Percentiles rank a stretch among this genome's conserved stretches.
phyloP scores from a whole-genome alignment of 1,140 invertebrate genomes.

The Hypothenemus hampei region DNA sequence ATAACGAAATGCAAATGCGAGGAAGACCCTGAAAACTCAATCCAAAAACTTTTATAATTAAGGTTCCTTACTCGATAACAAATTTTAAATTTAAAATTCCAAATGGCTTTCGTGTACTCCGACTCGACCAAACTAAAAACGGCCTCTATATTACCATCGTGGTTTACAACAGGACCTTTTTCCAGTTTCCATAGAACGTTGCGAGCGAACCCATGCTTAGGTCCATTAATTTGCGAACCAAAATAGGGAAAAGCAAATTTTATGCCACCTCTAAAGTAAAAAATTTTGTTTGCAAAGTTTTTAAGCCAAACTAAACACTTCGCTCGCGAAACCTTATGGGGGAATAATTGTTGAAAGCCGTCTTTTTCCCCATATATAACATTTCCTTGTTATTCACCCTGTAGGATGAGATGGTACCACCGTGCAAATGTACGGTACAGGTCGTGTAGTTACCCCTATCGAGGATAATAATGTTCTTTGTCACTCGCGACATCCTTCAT shows the following conservation, averaged over 20 bases:
- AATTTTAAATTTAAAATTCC: slow-evolving; percentile 29
- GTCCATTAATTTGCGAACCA: slow-evolving; percentile 26
- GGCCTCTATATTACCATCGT: slow-evolving; percentile 22
- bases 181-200: slow-evolving; percentile 29
- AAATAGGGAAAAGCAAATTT: slow-evolving; percentile 28
- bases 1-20: too few relatives aligned
- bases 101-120: slow-evolving; percentile 28
- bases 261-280: slow-evolving; percentile 29
- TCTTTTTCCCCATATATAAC: slow-evolving; percentile 28
- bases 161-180: slow-evolving; percentile 5
- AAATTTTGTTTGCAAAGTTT: background rate
- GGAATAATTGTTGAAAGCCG: slow-evolving; percentile 11
- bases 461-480: slow-evolving; percentile 20
- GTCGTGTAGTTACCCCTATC: slow-evolving; percentile 32
- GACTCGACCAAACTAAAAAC: slow-evolving; percentile 13
- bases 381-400: slow-evolving; percentile 33
- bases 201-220: slow-evolving; percentile 30
- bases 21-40: too few relatives aligned
- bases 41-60: background rate
- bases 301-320: background rate
- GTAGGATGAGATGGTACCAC: slow-evolving; percentile 34
- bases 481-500: slow-evolving; percentile 13
- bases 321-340: slow-evolving; percentile 14
- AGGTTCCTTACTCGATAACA: slow-evolving; percentile 12
- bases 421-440: slow-evolving; percentile 32